These are phyloP conservation scores for Microctonus brassicae DNA, from an alignment of 2,888 invertebrate genomes.

Conservation along the genomic window DNA sequence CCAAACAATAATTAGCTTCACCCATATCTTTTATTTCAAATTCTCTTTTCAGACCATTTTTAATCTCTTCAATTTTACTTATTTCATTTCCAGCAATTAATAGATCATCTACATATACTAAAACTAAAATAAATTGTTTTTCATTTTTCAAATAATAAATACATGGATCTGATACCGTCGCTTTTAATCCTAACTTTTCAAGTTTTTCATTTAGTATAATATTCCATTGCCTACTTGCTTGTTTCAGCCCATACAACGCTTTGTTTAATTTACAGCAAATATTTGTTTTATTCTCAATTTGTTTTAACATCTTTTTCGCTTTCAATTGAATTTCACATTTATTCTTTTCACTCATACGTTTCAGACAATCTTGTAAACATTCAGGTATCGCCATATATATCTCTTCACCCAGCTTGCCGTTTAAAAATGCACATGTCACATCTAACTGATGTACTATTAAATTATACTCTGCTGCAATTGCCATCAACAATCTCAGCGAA, in stretches of 20 bases:
- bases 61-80: conserved; percentile 12
- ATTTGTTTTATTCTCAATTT: no score
- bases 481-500: conserved; percentile 8
- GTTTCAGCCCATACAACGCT: neutral
- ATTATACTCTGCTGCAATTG: neutral
- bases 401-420: conserved; percentile 6
- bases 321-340: no score
- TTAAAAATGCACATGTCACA: neutral
- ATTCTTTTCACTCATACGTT: no score
- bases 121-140: conserved; percentile 39
- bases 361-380: no score
- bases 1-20: conserved; percentile 44
- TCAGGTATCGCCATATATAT: conserved; percentile 15
- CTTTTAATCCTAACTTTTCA: no score
- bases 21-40: conserved; percentile 42
- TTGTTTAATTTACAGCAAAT: conserved; percentile 13
- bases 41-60: conserved; percentile 9
- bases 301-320: no score
- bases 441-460: neutral
- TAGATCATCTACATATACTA: conserved; percentile 40
- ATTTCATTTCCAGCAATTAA: conserved; percentile 21
- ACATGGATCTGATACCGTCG: conserved; percentile 28
- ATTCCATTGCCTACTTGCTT: neutral
- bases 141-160: conserved; percentile 23
- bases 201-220: neutral